These are phyloP conservation scores for Artemisiospiza belli DNA, from an alignment of 2,113 vertebrate genomes.

Conservation along the genomic window DNA sequence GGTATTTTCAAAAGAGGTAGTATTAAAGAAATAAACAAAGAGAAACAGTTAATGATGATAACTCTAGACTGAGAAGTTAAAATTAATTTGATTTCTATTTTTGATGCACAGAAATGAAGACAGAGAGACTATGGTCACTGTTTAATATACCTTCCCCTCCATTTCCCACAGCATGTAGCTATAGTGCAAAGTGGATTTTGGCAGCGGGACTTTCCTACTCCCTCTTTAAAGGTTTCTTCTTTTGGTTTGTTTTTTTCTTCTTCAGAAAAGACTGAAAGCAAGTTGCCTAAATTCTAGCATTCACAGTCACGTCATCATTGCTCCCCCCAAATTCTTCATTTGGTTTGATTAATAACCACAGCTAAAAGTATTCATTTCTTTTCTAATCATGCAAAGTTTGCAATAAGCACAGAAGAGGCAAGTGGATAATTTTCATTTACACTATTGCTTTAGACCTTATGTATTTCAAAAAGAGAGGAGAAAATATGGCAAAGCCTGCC, in stretches of 20 bases:
- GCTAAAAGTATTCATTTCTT: not conserved
- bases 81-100: not conserved
- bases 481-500: slow-evolving; percentile 63
- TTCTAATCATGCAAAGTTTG: not conserved
- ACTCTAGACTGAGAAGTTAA: not conserved
- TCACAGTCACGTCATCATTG: not conserved
- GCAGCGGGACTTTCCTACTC: not conserved
- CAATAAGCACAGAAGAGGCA: not conserved
- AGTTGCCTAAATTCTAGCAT: not conserved
- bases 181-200: not conserved
- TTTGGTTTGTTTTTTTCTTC: not conserved
- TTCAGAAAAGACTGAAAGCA: not conserved
- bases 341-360: not conserved
- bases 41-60: not conserved
- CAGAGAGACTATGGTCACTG: not conserved
- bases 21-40: not conserved
- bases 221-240: not conserved
- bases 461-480: slow-evolving; percentile 1
- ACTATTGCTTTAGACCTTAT: slow-evolving; percentile 24
- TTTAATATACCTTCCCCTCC: not conserved
- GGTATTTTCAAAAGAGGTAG: not conserved
- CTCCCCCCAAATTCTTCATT: not conserved
- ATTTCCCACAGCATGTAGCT: not conserved
- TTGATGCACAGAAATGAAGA: not conserved
- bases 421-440: not conserved